phyloP scores from a whole-genome alignment of 1,140 invertebrate genomes.

The Paraescarpia echinospica region DNA sequence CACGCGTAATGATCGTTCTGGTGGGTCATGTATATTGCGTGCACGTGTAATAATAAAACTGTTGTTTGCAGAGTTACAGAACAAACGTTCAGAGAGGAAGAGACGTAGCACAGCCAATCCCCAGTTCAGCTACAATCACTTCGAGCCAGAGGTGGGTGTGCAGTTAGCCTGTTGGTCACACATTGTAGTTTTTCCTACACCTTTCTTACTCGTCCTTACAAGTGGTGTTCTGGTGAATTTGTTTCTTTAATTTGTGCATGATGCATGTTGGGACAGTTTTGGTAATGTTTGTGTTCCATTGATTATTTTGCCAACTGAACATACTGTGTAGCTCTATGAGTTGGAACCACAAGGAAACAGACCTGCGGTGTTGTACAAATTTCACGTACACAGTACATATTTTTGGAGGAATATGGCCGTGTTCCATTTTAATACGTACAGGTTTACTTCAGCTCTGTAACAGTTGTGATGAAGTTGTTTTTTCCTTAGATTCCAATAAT shows the following conservation, averaged over 20 bases:
- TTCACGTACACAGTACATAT: too few species aligned
- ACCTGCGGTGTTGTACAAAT: too few species aligned
- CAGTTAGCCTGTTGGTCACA: not conserved
- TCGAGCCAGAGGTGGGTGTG: constrained; percentile 13
- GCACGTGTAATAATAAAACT: not conserved
- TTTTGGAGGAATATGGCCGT: too few species aligned
- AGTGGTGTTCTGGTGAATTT: not conserved
- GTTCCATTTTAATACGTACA: too few species aligned
- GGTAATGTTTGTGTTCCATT: not conserved
- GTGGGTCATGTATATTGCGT: too few species aligned
- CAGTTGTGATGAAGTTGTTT: too few species aligned
- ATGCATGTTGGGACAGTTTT: not conserved
- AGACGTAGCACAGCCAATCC: constrained; percentile 16
- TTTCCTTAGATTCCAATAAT: too few species aligned
- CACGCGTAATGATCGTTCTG: too few species aligned
- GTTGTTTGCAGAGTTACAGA: constrained; percentile 12
- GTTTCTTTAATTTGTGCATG: not conserved
- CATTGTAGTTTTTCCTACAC: not conserved
- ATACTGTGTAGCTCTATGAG: not conserved
- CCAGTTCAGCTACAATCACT: constrained; percentile 20
- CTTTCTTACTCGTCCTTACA: not conserved
- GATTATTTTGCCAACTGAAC: not conserved
- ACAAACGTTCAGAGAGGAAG: constrained; percentile 16
- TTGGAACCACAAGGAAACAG: not conserved
- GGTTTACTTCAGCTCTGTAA: too few species aligned